Evolutionary conservation across 2,797 vertebrate genomes (phyloP).

Genomic region (Pogonophryne albipinna): DNA sequence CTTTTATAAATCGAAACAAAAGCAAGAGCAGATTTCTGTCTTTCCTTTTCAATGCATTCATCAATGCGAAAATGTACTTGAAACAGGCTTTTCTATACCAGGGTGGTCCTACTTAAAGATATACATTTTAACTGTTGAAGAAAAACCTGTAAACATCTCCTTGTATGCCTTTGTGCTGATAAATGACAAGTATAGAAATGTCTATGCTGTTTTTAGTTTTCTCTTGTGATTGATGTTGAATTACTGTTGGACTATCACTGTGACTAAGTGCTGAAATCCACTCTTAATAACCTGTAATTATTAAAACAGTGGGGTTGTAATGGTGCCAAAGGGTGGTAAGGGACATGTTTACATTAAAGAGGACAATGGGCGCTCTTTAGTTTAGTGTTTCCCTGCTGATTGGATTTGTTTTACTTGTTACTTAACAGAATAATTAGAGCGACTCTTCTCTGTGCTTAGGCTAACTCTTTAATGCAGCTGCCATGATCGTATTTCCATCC

Average conservation of each 20-base stretch:
- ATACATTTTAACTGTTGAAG: not conserved
- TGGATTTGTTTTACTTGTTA: not conserved
- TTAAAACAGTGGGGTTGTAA: too few relatives aligned
- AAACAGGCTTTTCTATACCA: too few relatives aligned
- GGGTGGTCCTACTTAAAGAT: too few relatives aligned
- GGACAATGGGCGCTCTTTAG: not conserved
- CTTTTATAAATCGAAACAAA: too few relatives aligned
- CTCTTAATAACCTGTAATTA: not conserved
- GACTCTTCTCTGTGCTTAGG: not conserved
- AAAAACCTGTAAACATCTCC: conserved; percentile 9
- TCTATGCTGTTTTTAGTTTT: not conserved
- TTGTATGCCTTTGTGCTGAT: conserved; percentile 1
- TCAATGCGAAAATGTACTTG: not conserved
- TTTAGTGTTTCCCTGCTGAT: not conserved
- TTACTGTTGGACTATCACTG: not conserved
- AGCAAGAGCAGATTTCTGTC: too few relatives aligned
- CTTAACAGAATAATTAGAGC: conserved; percentile 13
- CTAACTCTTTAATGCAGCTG: too few relatives aligned
- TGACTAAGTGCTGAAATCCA: not conserved
- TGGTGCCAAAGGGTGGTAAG: too few relatives aligned
- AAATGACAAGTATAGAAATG: conserved; percentile 3
- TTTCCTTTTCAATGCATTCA: too few relatives aligned
- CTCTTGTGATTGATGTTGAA: conserved; percentile 22
- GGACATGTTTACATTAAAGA: too few relatives aligned
- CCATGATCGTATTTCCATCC: too few relatives aligned